A percentile compares a stretch with the other conserved stretches of the same genome.
These are phyloP conservation scores for Alaudala cheleensis DNA, from an alignment of 2,113 vertebrate species.

Conservation along the genomic window DNA sequence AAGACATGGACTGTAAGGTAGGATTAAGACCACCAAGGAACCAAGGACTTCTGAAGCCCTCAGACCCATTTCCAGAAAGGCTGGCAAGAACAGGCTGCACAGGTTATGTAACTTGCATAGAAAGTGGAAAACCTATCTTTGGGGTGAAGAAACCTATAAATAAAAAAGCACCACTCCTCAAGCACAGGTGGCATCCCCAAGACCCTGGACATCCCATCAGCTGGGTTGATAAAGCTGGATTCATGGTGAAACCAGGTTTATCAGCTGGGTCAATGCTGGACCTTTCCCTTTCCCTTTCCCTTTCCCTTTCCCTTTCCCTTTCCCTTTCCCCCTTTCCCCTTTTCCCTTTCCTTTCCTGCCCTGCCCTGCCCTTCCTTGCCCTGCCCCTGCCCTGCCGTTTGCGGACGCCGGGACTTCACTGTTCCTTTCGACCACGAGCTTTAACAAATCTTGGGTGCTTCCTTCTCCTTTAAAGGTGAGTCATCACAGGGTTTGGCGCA, in stretches of 20 bases:
- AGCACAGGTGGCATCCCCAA: rapidly evolving
- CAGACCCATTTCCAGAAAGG: background rate
- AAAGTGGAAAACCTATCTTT: background rate
- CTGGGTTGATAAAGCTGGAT: background rate
- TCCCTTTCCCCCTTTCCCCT: background rate
- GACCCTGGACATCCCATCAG: background rate
- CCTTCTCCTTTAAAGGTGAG: background rate
- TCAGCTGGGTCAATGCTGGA: too few species aligned
- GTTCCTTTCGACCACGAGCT: background rate
- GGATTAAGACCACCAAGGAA: background rate
- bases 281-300: background rate
- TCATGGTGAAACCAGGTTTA: background rate
- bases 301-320: background rate
- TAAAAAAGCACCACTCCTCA: rapidly evolving
- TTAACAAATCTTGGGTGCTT: background rate
- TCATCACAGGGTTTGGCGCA: background rate
- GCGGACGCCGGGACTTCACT: background rate
- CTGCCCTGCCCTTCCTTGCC: too few species aligned
- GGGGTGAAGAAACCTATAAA: background rate
- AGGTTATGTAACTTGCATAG: background rate
- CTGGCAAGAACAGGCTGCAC: background rate
- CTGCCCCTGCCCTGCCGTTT: too few species aligned
- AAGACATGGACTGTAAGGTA: background rate
- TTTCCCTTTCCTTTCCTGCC: background rate
- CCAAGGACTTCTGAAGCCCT: background rate